phyloP scores from a whole-genome alignment of 1,140 invertebrate species.

The Acyrthosiphon pisum region DNA sequence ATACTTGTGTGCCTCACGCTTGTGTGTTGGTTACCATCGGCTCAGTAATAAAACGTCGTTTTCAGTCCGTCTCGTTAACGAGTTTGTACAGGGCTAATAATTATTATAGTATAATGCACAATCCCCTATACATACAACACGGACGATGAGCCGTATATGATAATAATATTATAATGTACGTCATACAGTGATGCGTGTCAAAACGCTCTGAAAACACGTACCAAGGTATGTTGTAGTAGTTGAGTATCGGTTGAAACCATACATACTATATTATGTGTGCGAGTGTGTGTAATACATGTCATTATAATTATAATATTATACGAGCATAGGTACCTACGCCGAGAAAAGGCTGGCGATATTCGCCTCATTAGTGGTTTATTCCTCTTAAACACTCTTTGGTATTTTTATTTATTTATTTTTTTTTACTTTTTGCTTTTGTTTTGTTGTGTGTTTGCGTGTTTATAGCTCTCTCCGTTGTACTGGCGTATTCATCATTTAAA shows the following conservation, averaged over 20 bases:
- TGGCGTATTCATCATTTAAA: background rate
- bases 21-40: background rate
- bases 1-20: background rate
- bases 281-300: background rate
- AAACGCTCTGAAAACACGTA: slow-evolving; percentile 23
- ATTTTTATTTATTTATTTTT: background rate
- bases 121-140: background rate
- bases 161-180: background rate
- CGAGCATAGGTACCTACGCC: background rate
- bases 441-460: background rate
- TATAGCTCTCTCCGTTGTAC: background rate
- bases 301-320: background rate
- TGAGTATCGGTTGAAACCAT: background rate
- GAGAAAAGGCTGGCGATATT: slow-evolving; percentile 32
- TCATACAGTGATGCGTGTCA: slow-evolving; percentile 4
- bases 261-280: too few species aligned
- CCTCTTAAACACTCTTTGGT: background rate
- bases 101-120: background rate
- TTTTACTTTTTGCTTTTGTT: background rate
- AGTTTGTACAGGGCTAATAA: background rate
- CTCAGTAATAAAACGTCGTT: background rate
- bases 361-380: slow-evolving; percentile 39
- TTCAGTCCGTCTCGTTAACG: background rate
- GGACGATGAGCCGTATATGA: background rate
- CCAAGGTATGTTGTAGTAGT: background rate